Percentiles rank a stretch among this genome's conserved stretches.
Conservation (phyloP, 2,888 invertebrate species). For the Antitype chi region DNA sequence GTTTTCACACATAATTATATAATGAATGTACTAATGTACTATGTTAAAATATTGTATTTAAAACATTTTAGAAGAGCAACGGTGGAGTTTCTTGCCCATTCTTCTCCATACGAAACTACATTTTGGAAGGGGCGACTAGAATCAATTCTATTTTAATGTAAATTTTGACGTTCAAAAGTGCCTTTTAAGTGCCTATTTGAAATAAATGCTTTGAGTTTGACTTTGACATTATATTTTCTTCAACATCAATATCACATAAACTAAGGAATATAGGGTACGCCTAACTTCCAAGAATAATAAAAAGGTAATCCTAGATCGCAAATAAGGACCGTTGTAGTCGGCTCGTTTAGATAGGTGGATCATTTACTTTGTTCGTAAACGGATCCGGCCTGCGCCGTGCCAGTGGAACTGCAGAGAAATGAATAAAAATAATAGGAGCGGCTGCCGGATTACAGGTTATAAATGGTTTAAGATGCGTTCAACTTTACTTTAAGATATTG, state of each 20-base stretch:
- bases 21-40: too few relatives aligned
- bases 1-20: too few relatives aligned
- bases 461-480: conserved; percentile 40
- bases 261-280: conserved; percentile 7
- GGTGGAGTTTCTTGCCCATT: too few relatives aligned
- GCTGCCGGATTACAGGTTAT: conserved; percentile 24
- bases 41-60: too few relatives aligned
- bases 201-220: too few relatives aligned
- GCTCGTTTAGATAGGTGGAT: conserved; percentile 47
- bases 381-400: conserved; percentile 25
- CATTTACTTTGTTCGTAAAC: conserved; percentile 55
- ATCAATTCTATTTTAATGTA: too few relatives aligned
- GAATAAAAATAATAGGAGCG: conserved; percentile 46
- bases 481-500: conserved; percentile 28
- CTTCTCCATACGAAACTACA: too few relatives aligned
- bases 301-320: conserved; percentile 48
- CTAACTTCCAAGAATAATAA: conserved; percentile 55
- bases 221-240: too few relatives aligned
- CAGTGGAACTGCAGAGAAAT: conserved; percentile 33
- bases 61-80: too few relatives aligned
- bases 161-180: too few relatives aligned
- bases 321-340: conserved; percentile 38
- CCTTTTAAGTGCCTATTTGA: too few relatives aligned
- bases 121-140: too few relatives aligned
- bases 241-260: conserved; percentile 38